phyloP scores from a whole-genome alignment of 2,113 vertebrate genomes.

The Romanogobio albipinnatus region DNA sequence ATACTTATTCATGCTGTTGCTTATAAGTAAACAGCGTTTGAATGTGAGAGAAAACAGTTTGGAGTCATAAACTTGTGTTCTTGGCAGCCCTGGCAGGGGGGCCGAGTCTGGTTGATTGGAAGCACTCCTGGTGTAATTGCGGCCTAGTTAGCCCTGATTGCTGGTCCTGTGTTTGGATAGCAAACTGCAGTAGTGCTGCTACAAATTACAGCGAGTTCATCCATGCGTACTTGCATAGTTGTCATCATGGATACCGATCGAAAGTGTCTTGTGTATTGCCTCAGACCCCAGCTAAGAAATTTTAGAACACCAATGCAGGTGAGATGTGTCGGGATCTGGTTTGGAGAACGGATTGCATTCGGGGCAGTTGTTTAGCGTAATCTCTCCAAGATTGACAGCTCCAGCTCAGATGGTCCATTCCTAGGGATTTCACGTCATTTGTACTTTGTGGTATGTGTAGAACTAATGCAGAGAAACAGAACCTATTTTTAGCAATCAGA shows the following conservation, averaged over 20 bases:
- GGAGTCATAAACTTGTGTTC: slow-evolving; percentile 58
- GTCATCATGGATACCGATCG: background rate
- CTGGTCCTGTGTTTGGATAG: slow-evolving; percentile 74
- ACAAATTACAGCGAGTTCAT: slow-evolving; percentile 69
- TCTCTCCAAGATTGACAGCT: background rate
- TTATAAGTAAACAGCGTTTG: slow-evolving; percentile 54
- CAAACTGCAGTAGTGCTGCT: slow-evolving; percentile 70
- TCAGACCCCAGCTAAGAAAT: background rate
- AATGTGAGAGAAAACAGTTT: slow-evolving; percentile 59
- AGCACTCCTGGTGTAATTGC: slow-evolving; percentile 68
- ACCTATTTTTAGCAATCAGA: slow-evolving; percentile 24
- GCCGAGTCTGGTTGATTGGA: slow-evolving; percentile 63
- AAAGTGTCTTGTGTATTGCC: background rate
- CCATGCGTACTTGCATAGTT: slow-evolving; percentile 25
- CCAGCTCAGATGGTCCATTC: background rate
- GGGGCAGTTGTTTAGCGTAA: background rate
- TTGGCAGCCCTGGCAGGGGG: slow-evolving; percentile 61
- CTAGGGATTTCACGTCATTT: background rate
- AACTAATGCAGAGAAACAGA: slow-evolving; percentile 16
- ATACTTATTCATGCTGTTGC: slow-evolving; percentile 40
- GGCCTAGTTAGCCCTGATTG: slow-evolving; percentile 74
- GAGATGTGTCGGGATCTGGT: background rate
- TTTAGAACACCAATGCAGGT: background rate
- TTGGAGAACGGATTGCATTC: background rate
- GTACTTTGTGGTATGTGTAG: background rate